phyloP scores from a whole-genome alignment of 1,140 invertebrate genomes.

The Grapholita molesta region DNA sequence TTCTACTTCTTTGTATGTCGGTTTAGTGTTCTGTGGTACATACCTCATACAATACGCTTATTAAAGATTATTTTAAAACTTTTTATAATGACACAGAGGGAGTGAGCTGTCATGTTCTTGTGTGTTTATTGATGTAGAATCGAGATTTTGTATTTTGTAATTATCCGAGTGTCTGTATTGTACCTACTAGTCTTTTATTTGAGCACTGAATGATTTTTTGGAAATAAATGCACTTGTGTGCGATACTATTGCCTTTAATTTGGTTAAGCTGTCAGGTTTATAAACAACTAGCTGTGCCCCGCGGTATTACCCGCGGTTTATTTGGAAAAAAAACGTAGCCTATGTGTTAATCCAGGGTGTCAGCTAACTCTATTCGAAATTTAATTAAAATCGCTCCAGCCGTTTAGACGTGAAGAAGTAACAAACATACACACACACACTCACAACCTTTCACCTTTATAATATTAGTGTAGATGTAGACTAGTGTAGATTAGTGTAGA shows the following conservation, averaged over 20 bases:
- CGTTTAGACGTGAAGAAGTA: no score
- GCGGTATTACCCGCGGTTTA: no score
- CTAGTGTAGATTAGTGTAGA: no score
- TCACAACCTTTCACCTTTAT: no score
- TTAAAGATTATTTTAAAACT: not conserved
- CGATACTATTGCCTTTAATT: not conserved
- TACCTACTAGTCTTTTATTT: not conserved
- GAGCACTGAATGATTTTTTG: not conserved
- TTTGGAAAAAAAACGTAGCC: no score
- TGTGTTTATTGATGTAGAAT: not conserved
- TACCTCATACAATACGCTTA: constrained; percentile 5
- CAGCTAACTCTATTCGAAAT: no score
- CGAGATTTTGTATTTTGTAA: not conserved
- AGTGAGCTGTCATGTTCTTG: not conserved
- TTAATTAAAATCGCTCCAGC: no score
- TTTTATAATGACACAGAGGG: not conserved
- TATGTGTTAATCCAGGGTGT: no score
- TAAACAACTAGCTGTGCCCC: not conserved
- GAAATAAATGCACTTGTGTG: not conserved
- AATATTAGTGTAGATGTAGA: no score
- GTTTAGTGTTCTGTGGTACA: not conserved
- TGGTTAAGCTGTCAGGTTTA: not conserved
- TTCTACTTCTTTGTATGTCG: not conserved
- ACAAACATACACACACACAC: no score
- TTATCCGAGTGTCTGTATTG: not conserved